Conservation (phyloP, 2,113 vertebrate genomes). For the Lamprotornis superbus region DNA sequence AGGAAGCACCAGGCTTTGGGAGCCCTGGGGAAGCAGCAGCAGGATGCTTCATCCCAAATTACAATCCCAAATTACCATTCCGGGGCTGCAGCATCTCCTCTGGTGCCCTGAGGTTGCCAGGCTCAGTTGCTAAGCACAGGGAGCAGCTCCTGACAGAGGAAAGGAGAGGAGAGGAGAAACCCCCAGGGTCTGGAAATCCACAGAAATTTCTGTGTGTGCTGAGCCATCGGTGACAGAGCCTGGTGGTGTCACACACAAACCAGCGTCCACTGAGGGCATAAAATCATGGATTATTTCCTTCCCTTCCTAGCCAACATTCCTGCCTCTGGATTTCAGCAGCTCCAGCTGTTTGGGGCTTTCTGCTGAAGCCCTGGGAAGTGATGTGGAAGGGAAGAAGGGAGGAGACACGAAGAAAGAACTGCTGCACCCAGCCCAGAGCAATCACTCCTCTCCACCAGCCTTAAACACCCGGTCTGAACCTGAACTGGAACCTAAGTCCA, state of each 20-base stretch:
- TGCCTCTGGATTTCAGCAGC: not conserved
- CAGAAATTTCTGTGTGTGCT: not conserved
- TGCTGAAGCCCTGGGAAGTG: not conserved
- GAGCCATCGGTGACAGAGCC: not conserved
- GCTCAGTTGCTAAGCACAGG: slow-evolving; percentile 51
- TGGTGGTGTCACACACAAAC: rapidly evolving
- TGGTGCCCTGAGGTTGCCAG: slow-evolving; percentile 6
- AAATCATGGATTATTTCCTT: not conserved
- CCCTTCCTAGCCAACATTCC: not conserved
- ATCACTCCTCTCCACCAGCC: not conserved
- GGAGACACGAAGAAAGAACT: no score
- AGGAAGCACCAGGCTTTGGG: not conserved
- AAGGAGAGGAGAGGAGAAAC: not conserved
- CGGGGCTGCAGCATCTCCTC: not conserved
- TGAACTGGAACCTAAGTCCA: not conserved
- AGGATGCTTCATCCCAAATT: not conserved
- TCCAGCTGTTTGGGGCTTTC: not conserved
- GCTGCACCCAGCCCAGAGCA: not conserved
- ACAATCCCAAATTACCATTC: no score
- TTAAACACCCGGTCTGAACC: not conserved
- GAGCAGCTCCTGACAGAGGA: not conserved
- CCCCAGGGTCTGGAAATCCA: not conserved
- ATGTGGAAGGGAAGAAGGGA: not conserved
- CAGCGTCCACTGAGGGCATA: rapidly evolving
- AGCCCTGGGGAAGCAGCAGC: not conserved